Base-by-base conservation (phyloP, 23 tunicate genomes). In the Phallusia fumigata region DNA sequence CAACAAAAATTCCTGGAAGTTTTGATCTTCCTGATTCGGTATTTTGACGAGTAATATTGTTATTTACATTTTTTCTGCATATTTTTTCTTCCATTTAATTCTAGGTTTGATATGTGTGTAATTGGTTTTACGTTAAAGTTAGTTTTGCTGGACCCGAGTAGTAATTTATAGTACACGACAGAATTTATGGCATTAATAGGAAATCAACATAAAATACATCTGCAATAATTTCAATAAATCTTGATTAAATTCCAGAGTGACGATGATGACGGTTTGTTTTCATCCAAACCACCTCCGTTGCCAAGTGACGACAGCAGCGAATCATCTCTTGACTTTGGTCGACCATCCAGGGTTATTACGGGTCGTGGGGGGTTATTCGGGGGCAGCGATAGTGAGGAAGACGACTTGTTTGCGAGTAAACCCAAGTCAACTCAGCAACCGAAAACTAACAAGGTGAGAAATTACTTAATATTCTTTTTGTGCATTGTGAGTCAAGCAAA, bases 361-460 rank as follows among this genome's bases (percentile, higher is more conserved):
- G 28, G 69, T 58, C 28, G 69, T 24, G 73, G 40, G 36, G 36
- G 73, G 51, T 79, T 79, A 79, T 81, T 81, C 32, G 85, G 53
- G 26, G 85, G 65, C 19, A 36, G 53, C 31, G 81, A 78, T 6
- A 35, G 45, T 35, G 45, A 35, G 11, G 78, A 35, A 74, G 78
- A 74, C 13, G 78, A 74, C 16, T 31, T 74, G 45, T 74, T 74
- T 35, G 78, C 78, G 2, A 30, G 78, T 21, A 74, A 21, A 30
- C 30, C 78, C 6, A 74, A 74, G 69, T 5, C n/a, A n/a, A n/a
- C n/a, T n/a, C n/a, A n/a, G n/a, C n/a, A n/a, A n/a, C n/a, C 69
- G 5, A 58, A 58, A 24, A 5, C 69, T 6, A 24, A 5, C 69
- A 58, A 58, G 69, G 69, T 58, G 13, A 58, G n/a, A n/a, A n/a